phyloP scores from a whole-genome alignment of 37 sponge, comb jelly and placozoan genomes.

The Oscarella lobularis region DNA sequence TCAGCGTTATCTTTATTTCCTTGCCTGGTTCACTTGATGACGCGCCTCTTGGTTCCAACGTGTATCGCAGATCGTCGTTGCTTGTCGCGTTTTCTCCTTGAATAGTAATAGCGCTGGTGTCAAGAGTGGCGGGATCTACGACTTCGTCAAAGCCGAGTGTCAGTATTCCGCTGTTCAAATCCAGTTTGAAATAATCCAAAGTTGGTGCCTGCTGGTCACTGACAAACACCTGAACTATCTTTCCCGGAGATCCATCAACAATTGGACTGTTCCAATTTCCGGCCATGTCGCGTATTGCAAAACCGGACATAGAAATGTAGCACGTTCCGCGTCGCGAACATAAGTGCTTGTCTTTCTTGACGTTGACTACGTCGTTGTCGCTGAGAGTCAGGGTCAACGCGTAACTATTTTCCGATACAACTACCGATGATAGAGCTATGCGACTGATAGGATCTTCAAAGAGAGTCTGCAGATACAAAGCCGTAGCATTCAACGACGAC shows the following conservation, averaged over 20 bases:
- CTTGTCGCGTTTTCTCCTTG: slow-evolving; percentile 50
- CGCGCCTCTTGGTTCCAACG: not conserved
- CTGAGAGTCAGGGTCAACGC: slow-evolving; percentile 27
- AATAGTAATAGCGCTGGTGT: slow-evolving; percentile 49
- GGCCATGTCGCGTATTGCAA: slow-evolving; percentile 31
- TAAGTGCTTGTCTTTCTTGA: slow-evolving; percentile 36
- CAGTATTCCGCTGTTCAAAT: slow-evolving; percentile 44
- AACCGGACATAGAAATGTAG: slow-evolving; percentile 29
- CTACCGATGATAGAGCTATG: slow-evolving; percentile 19
- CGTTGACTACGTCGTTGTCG: slow-evolving; percentile 30
- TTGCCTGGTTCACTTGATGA: not conserved
- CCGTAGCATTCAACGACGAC: slow-evolving; percentile 33
- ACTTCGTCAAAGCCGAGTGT: slow-evolving; percentile 68
- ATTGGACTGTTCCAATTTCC: slow-evolving; percentile 26
- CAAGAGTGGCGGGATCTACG: slow-evolving; percentile 46
- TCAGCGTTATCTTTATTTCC: slow-evolving; percentile 34
- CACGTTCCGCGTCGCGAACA: slow-evolving; percentile 62
- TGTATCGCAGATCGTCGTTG: slow-evolving; percentile 9
- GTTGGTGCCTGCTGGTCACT: slow-evolving; percentile 40
- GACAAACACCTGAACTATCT: slow-evolving; percentile 42
- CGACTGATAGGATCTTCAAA: slow-evolving; percentile 43
- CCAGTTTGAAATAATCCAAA: slow-evolving; percentile 36
- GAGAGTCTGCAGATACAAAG: slow-evolving; percentile 53
- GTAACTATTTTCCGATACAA: slow-evolving; percentile 7
- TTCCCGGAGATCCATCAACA: slow-evolving; percentile 50